Conservation (phyloP, 2,113 vertebrate species). For the Syngnathus scovelli region DNA sequence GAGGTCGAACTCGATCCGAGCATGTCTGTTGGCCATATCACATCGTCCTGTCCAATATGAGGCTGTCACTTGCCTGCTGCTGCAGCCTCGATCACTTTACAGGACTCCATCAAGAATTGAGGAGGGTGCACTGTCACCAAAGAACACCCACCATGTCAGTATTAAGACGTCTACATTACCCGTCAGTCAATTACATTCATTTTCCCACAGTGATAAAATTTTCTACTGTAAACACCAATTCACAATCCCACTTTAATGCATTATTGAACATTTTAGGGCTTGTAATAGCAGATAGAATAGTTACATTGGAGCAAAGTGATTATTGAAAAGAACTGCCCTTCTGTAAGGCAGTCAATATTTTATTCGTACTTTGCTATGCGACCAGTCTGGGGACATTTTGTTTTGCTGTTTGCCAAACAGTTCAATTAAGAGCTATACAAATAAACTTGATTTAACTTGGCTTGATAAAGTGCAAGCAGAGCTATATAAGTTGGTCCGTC, state of each 20-base stretch:
- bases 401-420: too few relatives aligned
- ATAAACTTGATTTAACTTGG: too few relatives aligned
- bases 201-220: neutral
- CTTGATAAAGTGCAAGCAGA: too few relatives aligned
- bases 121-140: constrained; percentile 8
- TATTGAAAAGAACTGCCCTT: too few relatives aligned
- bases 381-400: too few relatives aligned
- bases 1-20: constrained; percentile 13
- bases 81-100: neutral
- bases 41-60: constrained; percentile 25
- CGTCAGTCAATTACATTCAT: neutral
- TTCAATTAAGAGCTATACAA: too few relatives aligned
- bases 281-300: neutral
- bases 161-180: constrained; percentile 1
- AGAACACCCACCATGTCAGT: constrained; percentile 2
- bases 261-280: neutral
- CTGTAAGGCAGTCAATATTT: too few relatives aligned
- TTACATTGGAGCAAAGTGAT: too few relatives aligned
- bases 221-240: neutral
- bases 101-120: constrained; percentile 15
- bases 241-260: too few relatives aligned
- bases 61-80: constrained; percentile 23
- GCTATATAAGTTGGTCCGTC: too few relatives aligned
- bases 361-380: too few relatives aligned
- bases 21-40: constrained; percentile 18